These are phyloP conservation scores for Psophia crepitans DNA, from an alignment of 2,113 vertebrate species.

Conservation along the genomic window DNA sequence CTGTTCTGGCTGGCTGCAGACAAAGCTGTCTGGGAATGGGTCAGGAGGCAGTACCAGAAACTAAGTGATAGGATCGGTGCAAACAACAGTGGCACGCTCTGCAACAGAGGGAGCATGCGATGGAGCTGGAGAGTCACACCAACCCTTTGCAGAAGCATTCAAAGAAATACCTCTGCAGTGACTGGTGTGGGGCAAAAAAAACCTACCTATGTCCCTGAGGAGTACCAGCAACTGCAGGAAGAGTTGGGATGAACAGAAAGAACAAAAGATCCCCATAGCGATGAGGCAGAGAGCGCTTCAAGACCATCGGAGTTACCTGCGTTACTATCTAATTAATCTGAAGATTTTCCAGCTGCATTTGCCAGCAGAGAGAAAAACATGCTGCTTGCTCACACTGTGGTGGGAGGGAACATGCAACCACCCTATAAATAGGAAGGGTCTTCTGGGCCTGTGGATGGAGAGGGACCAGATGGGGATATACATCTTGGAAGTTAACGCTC, in stretches of 20 bases:
- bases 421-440: background rate
- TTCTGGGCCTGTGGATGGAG: background rate
- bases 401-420: background rate
- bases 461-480: background rate
- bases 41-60: background rate
- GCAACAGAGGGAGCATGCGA: background rate
- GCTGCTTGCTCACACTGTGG: background rate
- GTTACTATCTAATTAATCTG: background rate
- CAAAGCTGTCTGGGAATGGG: background rate
- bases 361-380: background rate
- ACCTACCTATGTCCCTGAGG: background rate
- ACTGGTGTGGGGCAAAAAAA: background rate
- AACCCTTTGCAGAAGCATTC: background rate
- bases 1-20: background rate
- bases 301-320: background rate
- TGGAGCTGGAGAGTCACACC: background rate
- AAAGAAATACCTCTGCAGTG: background rate
- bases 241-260: background rate
- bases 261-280: background rate
- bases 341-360: background rate
- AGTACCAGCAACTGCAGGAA: background rate
- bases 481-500: background rate
- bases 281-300: background rate
- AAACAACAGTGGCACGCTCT: background rate
- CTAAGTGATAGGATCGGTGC: background rate